phyloP scores from a whole-genome alignment of 1,140 invertebrate genomes.

The Hylyphantes graminicola region DNA sequence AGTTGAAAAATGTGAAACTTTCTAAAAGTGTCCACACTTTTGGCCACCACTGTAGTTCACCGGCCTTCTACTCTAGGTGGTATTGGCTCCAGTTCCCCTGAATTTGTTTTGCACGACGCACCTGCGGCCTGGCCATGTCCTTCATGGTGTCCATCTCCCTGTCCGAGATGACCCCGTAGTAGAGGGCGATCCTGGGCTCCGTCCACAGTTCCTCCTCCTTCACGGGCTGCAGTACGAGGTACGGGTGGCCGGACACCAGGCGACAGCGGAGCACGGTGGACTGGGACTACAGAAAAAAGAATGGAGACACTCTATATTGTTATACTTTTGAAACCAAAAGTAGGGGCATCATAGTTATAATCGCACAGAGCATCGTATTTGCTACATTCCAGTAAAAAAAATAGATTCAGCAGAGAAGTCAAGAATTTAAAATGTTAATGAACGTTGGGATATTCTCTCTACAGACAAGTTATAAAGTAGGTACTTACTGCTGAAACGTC shows the following conservation, averaged over 20 bases:
- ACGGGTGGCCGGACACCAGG: background rate
- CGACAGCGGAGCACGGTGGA: background rate
- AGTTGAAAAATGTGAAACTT: too few relatives aligned
- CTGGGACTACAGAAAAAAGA: background rate
- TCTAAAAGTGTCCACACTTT: too few relatives aligned
- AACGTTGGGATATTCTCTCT: too few relatives aligned
- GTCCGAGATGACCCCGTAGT: conserved; percentile 38
- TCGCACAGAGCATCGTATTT: too few relatives aligned
- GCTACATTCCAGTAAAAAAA: too few relatives aligned
- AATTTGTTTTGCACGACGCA: too few relatives aligned
- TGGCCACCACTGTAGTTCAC: too few relatives aligned
- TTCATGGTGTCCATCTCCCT: conserved; percentile 46
- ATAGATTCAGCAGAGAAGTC: too few relatives aligned
- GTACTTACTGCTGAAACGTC: conserved; percentile 9
- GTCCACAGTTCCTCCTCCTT: conserved; percentile 38
- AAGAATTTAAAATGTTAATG: too few relatives aligned
- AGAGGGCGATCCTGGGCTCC: conserved; percentile 39
- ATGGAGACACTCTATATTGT: background rate
- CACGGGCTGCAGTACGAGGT: conserved; percentile 20
- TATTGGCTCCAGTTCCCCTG: too few relatives aligned
- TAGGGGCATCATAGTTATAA: too few relatives aligned
- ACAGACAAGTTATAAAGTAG: background rate
- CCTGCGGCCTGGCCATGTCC: background rate
- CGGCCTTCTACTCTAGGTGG: too few relatives aligned
- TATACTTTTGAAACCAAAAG: background rate